These are phyloP conservation scores for Phylloscopus trochilus DNA, from an alignment of 2,113 vertebrate genomes.

Conservation along the genomic window DNA sequence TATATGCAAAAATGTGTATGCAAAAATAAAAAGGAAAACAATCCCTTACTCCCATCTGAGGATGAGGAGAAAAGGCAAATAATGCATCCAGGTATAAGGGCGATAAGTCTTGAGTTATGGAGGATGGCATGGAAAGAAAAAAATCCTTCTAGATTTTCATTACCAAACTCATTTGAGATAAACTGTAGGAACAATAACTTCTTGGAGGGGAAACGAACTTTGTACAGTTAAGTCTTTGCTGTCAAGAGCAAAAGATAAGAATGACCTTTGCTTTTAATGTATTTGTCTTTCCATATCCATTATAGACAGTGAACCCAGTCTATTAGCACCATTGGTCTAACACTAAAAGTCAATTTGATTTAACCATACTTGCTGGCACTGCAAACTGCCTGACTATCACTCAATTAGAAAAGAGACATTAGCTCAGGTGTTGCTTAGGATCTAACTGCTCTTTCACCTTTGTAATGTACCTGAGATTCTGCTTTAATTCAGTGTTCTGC, in stretches of 20 bases:
- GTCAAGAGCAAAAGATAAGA: constrained; percentile 18
- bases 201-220: not conserved
- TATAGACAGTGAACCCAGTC: constrained; percentile 2
- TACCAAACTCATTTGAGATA: not conserved
- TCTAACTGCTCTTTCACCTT: not conserved
- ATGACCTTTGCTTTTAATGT: constrained; percentile 38
- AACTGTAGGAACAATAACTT: not conserved
- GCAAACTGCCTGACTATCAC: constrained; percentile 30
- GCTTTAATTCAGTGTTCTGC: not conserved
- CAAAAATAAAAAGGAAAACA: not conserved
- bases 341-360: constrained; percentile 48
- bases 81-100: not conserved
- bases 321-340: constrained; percentile 13
- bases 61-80: not conserved
- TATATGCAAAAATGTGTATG: no score
- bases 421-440: not conserved
- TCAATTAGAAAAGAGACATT: constrained; percentile 36
- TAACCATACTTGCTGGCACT: constrained; percentile 46
- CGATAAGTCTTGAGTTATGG: not conserved
- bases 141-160: not conserved
- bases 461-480: not conserved
- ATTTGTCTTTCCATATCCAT: constrained; percentile 36
- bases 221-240: not conserved
- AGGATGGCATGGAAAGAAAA: not conserved
- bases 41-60: not conserved